These are phyloP conservation scores for Microcebus lehilahytsara DNA, from an alignment of 2,113 vertebrate genomes.

Conservation along the genomic window DNA sequence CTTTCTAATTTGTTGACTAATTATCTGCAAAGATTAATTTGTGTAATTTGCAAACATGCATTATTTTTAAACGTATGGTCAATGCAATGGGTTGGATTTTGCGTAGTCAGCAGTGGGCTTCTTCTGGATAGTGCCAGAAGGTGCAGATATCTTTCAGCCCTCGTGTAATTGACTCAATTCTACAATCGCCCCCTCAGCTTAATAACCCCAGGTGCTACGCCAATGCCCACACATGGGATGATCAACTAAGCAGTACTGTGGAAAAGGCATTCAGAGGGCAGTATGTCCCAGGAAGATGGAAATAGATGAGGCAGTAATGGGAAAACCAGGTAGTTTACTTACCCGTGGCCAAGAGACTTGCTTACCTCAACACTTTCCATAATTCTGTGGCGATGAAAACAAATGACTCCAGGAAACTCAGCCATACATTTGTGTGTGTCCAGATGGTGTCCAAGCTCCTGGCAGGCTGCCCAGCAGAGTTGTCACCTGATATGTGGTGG, in stretches of 20 bases:
- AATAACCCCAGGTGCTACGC: background rate
- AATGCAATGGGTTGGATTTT: background rate
- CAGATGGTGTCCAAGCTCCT: background rate
- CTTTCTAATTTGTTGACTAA: constrained; percentile 18
- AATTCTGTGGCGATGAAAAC: background rate
- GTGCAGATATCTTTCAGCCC: background rate
- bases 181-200: background rate
- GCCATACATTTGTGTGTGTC: background rate
- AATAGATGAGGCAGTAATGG: background rate
- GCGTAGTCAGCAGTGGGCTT: background rate
- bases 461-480: background rate
- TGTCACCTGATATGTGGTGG: background rate
- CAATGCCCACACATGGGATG: background rate
- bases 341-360: background rate
- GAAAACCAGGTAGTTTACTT: background rate
- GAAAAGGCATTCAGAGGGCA: background rate
- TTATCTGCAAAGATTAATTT: constrained; percentile 19
- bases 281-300: background rate
- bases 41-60: background rate
- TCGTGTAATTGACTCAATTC: background rate
- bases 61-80: constrained; percentile 44
- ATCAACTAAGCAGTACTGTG: background rate
- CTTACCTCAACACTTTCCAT: background rate
- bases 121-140: background rate
- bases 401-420: background rate